Base-by-base conservation (phyloP, 2,797 vertebrate species). In the Tangara arthus region DNA sequence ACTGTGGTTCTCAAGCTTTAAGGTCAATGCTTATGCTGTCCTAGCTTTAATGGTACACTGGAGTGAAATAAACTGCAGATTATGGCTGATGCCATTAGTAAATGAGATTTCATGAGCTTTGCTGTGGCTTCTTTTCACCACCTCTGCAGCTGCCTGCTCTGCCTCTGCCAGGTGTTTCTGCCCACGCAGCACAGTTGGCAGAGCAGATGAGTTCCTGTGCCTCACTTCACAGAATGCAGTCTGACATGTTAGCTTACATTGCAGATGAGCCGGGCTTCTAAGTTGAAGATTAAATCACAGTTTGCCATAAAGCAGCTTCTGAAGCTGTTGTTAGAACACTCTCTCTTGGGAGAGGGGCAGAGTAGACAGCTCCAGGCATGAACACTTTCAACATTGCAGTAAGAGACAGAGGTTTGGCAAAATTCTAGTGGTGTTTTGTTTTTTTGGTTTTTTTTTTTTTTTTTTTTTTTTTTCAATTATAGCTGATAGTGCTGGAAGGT, bases 141-240 rank as follows among this genome's bases (percentile, higher is more conserved):
- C 59, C 92, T 92, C 66, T 82, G 3, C 83, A 93, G 89, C 89
- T 95, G 93, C 53, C 81, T 89, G 37, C 50, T 88, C 83, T 61
- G 70, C 77, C 77, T 82, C 56, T 95, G 93, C 92, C 93, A 94
- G 93, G 80, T 92, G 83, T 94, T 95, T 19, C 60, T 87, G 87
- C 92, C 93, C 82, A 76, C 68, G 15, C 85, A 69, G 89, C 17
- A 27, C 78, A 83, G 90, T 37, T 96, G 93, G 92, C 71, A 82
- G 79, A 37, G 73, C 81, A 81, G 70, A 47, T 35, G 64, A 63
- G 52, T 70, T 78, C 88, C 78, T 1, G 64, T 0, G 9, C 83
- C 60, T 82, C 30, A 0, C 71, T 85, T 71, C 24, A 11, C 83
- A 94, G 85, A 93, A 86, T 76, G 92, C 63, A 30, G 87, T 68